Base-by-base conservation (phyloP, 2,888 invertebrate species). In the Dasysyrphus albostriatus region DNA sequence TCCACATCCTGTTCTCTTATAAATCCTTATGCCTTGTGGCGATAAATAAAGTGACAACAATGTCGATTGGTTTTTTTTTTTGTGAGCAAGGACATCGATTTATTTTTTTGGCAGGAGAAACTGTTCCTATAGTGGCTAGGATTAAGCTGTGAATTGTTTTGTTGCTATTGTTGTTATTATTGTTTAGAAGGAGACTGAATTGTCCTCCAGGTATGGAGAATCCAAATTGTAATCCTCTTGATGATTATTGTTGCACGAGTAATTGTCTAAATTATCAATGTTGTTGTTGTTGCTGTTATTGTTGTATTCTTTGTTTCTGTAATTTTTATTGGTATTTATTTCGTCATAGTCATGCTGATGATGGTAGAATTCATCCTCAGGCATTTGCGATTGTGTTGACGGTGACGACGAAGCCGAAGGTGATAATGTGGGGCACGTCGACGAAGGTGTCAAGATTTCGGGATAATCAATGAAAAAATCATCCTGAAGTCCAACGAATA, bases 401-500 rank as follows among this genome's bases (percentile, higher is more conserved):
- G 77, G 32, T 16, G 59, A 29, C 14, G 76, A 12, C 8, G 70
- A 24, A 14, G 47, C 37, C 14, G 78, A 59, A 16, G 85, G 59
- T 34, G 83, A 70, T 14, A 75, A 74, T 49, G 83, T 79, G 19
- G 83, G 83, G 7, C 73, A 80, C 34, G 83, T 80, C 24, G 83
- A 88, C 49, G 75, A 61, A 16, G 88, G 88, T 76, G 88, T 83
- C 73, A 83, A 61, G 24, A 79, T 83, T 75, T 89, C 89, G 19
- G 88, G 88, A 87, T 89, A 89, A 88, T 90, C 89, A 88, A 90
- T 90, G 73, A 90, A 88, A 88, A 90, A 91, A 90, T 92, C 92
- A 88, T 91, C 91, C 77, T 91, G 92, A 88, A 92, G 90, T 89
- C 92, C 92, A 88, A 92, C 91, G 89, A 91, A 91, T 88, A 92